These are phyloP conservation scores for Dioctria rufipes DNA, from an alignment of 2,888 invertebrate genomes.

Conservation along the genomic window DNA sequence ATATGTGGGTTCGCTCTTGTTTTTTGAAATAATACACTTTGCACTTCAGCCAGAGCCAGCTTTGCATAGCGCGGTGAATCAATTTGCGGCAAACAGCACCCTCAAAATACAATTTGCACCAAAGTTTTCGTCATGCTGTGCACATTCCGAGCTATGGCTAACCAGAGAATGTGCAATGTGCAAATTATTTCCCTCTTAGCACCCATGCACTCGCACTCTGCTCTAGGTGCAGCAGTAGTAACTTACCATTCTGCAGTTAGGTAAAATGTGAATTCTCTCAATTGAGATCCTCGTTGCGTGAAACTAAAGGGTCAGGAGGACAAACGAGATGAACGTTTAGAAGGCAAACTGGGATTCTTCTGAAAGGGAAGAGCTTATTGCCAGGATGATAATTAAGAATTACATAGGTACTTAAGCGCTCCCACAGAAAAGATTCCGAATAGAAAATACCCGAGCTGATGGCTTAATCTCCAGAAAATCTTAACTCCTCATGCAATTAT, in stretches of 20 bases:
- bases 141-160: constrained; percentile 26
- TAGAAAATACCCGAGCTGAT: neutral
- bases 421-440: constrained; percentile 4
- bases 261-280: neutral
- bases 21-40: constrained; percentile 4
- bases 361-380: neutral
- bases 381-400: constrained; percentile 10
- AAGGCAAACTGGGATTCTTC: neutral
- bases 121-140: constrained; percentile 37
- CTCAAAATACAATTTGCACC: constrained; percentile 41
- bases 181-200: constrained; percentile 41
- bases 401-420: neutral
- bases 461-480: too few species aligned
- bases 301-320: neutral
- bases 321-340: neutral
- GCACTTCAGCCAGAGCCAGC: neutral
- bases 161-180: constrained; percentile 40
- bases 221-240: constrained; percentile 24
- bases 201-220: constrained; percentile 11
- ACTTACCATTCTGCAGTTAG: neutral
- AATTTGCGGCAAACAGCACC: constrained; percentile 3
- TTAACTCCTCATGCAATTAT: neutral
- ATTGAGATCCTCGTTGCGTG: neutral
- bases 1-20: constrained; percentile 4
- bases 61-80: neutral